Conservation (phyloP, 2,113 vertebrate genomes). For the Ciconia boyciana region DNA sequence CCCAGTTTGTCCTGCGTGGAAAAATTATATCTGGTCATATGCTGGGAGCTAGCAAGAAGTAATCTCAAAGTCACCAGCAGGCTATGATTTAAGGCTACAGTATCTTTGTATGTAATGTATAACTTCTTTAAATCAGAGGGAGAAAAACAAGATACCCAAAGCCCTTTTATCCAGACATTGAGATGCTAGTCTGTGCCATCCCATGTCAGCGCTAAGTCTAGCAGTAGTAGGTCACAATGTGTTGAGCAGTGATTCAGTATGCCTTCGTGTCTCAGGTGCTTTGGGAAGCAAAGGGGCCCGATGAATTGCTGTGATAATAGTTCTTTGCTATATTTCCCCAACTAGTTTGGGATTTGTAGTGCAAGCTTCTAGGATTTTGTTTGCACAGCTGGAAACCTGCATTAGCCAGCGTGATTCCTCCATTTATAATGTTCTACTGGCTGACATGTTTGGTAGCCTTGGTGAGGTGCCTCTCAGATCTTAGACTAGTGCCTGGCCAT, state of each 20-base stretch:
- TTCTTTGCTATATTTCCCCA: not conserved
- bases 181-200: not conserved
- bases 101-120: not conserved
- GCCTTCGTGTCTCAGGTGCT: not conserved
- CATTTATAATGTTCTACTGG: not conserved
- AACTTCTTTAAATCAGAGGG: not conserved
- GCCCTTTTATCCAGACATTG: not conserved
- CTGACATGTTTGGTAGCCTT: constrained; percentile 3
- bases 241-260: not conserved
- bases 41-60: not conserved
- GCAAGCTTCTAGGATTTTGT: not conserved
- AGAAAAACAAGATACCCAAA: not conserved
- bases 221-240: fast-evolving
- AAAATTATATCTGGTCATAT: not conserved
- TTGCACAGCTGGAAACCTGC: constrained; percentile 50
- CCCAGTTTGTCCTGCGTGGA: not conserved
- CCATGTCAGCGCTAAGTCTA: fast-evolving
- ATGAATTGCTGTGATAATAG: not conserved
- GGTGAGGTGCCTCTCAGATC: not conserved
- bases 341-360: not conserved
- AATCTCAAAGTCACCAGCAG: not conserved
- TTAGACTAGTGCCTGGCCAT: not conserved
- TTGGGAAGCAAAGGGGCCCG: not conserved
- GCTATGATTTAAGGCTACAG: not conserved
- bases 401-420: not conserved